Base-by-base conservation (phyloP, 2,888 invertebrate genomes). In the Pseudoips prasinana region DNA sequence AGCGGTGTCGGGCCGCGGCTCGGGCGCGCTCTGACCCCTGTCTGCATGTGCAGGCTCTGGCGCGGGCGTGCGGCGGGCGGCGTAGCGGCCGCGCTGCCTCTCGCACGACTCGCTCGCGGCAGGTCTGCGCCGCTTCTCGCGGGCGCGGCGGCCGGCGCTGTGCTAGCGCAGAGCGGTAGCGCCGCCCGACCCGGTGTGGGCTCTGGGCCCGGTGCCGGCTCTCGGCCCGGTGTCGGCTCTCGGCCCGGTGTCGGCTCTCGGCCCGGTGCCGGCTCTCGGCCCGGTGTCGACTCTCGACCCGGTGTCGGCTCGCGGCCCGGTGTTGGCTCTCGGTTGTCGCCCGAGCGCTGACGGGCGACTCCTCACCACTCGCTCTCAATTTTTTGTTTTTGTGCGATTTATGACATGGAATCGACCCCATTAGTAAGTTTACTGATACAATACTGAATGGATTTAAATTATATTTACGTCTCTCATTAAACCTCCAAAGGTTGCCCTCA, bases 11-110 rank as follows among this genome's bases (percentile, higher is more conserved):
- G 85, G 74, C 73, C 63, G 64, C 14, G 65, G 68, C 58, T 60
- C 36, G 46, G 44, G 44, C 45, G 35, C 39, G 30, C 33, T 29
- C 36, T 20, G 20, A 66, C 59, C 56, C 62, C 61, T 83, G 84
- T 87, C 80, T 78, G 86, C 83, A 68, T 86, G 87, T 85, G 87
- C 87, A 87, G 87, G 87, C 87, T 70, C 77, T 64, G 82, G 81
- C 64, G 72, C 63, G 78, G 78, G 73, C 58, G 79, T 75, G 78
- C 69, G 68, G 64, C 73, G 68, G 69, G 70, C 67, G 72, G 66
- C 64, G 71, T 66, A 64, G 71, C 66, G 68, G 52, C 58, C 59
- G 66, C 66, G 64, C 64, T 64, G 63, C 68, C 58, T 52, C 39
- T 58, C 59, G 50, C 25, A 5, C 3, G 76, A 69, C 73, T 68